Base-by-base conservation (phyloP, 2,888 invertebrate species). In the Papilio demoleus region DNA sequence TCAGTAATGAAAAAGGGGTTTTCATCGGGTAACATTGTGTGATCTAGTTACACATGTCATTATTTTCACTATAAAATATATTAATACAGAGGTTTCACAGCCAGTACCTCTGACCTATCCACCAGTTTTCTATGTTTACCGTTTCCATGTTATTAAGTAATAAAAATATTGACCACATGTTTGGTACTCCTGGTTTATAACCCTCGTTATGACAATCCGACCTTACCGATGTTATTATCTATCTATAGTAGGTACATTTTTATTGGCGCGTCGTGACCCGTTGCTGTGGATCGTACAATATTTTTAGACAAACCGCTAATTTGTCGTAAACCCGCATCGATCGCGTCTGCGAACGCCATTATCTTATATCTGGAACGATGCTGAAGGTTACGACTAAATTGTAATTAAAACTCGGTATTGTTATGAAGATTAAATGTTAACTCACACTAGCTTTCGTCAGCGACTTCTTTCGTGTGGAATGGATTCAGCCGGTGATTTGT, bases 301-400 rank as follows among this genome's bases (percentile, higher is more conserved):
- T 65, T 56, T 69, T 69, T 66, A 66, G 70, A 58, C 60, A 14
- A 47, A 62, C 63, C 63, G 31, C 68, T 68, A 68, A 68, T 68
- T 68, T 64, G 47, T 47, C 64, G 59, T 68, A 58, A 68, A 58
- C 58, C 58, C 38, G 58, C 64, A 64, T 47, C 50, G 68, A 24
- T 50, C 47, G 19, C 45, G 63, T 59, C 64, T 64, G 59, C 38
- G 40, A 68, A 68, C 47, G 64, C 59, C 59, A 38, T 47, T 59
- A 38, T 36, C 24, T 24, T 22, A 42, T 22, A 67, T 67, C 22
- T 56, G 27, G 17, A 36, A 62, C 62, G 47, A 8, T 4, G 47
- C 19, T 22, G 62, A 60, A 66, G 59, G 66, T 60, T 60, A 31
- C 45, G 2, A 58, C 42, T 56, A 27, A 31, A 34, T 68, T 58